Evolutionary conservation across 2,797 vertebrate species (phyloP).

Genomic region (Mastacembelus armatus): DNA sequence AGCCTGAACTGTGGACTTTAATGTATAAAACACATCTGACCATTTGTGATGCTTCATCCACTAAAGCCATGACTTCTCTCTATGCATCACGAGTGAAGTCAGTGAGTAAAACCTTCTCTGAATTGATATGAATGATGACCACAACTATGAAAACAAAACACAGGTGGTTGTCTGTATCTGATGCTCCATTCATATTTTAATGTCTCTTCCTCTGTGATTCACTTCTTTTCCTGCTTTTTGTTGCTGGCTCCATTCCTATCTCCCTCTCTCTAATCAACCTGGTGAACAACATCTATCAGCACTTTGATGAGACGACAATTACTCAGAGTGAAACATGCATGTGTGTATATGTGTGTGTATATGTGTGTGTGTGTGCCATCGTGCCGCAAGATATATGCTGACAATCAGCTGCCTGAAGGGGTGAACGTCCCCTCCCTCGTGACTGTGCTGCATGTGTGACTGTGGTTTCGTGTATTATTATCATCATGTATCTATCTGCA

Average conservation of each 20-base stretch:
- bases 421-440: constrained; percentile 40
- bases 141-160: constrained; percentile 4
- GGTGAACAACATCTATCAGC: constrained; percentile 57
- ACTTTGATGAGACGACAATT: constrained; percentile 55
- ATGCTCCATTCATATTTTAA: constrained; percentile 56
- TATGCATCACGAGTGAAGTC: too few species aligned
- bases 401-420: constrained; percentile 43
- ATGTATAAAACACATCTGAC: constrained; percentile 3
- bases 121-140: background rate
- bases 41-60: background rate
- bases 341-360: constrained; percentile 1
- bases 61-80: background rate
- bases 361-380: background rate
- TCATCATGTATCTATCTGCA: background rate
- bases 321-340: constrained; percentile 28
- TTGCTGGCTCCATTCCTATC: constrained; percentile 16
- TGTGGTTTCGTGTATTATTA: constrained; percentile 25
- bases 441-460: constrained; percentile 12
- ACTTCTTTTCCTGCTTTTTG: constrained; percentile 38
- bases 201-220: constrained; percentile 41
- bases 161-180: constrained; percentile 6
- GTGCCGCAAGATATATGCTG: constrained; percentile 30
- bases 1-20: background rate
- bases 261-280: constrained; percentile 50
- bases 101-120: background rate